These are phyloP conservation scores for Balanococcus diminutus DNA, from an alignment of 2,888 invertebrate species.

Conservation along the genomic window DNA sequence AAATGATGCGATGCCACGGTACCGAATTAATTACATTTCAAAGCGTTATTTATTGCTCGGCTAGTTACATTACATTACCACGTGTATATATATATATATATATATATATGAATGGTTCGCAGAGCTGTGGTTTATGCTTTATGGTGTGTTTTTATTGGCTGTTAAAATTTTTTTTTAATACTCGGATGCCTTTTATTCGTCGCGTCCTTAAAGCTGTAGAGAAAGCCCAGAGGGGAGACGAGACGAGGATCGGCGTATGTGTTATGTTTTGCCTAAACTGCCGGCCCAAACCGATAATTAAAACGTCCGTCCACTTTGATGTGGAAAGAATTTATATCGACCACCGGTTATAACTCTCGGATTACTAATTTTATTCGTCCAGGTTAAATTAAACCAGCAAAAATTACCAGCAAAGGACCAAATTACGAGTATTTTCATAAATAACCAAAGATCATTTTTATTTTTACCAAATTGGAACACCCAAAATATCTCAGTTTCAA, in stretches of 20 bases:
- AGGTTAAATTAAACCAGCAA: too few relatives aligned
- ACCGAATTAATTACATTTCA: constrained; percentile 10
- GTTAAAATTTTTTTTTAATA: constrained; percentile 22
- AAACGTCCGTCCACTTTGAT: constrained; percentile 24
- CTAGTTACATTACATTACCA: not conserved
- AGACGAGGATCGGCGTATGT: not conserved
- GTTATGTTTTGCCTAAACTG: not conserved
- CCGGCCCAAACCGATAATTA: not conserved
- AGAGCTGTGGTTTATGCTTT: not conserved
- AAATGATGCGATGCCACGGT: not conserved
- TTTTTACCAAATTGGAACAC: too few relatives aligned
- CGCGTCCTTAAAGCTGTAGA: not conserved
- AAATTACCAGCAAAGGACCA: too few relatives aligned
- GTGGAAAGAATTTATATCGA: not conserved
- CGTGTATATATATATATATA: too few relatives aligned
- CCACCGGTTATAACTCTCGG: too few relatives aligned
- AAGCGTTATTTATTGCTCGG: constrained; percentile 2
- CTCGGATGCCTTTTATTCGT: not conserved
- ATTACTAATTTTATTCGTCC: too few relatives aligned
- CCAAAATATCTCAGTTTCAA: too few relatives aligned
- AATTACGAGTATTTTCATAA: too few relatives aligned
- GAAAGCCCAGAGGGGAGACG: not conserved
- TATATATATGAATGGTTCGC: not conserved
- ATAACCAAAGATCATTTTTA: too few relatives aligned
- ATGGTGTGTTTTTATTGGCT: constrained; percentile 14